Evolutionary conservation across 2,797 vertebrate genomes (phyloP), one percentile per base, ranked within the genome.

Genomic region (Sebastes kiyomatsui): DNA sequence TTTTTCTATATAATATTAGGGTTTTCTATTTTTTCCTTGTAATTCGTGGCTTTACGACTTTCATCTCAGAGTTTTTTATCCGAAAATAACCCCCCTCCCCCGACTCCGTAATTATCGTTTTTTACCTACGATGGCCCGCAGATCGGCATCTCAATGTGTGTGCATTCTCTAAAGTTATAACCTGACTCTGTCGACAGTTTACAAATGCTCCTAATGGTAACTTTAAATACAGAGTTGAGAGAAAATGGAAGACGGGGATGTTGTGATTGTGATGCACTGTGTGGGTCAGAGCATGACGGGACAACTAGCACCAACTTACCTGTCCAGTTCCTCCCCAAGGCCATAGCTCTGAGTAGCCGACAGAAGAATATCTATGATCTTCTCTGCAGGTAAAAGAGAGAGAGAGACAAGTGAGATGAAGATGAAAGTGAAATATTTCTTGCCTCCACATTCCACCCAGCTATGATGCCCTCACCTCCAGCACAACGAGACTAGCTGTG

Each of bases 351-450:
- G 89, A 1, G 93, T 90, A 6, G 78, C 75, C 32, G 71, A 49
- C 64, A 95, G 88, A 84, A 95, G 92, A 62, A 55, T 32, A 75
- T 93, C 87, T 27, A 94, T 93, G 20, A 93, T 84, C 32, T 72
- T 92, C 76, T 95, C 94, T 95, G 89, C 69, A 81, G 79, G 80
- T 32, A 30, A 33, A 14, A 69, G 14, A 68, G n/a, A 81, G 12
- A 58, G n/a, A 30, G 33, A 54, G 38, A 55, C 25, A 30, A 32
- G 58, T 62, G 4, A 77, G 33, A 74, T 42, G 16, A 58, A 67
- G 27, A 73, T 58, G 14, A 78, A 79, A 66, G 28, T 42, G 2
- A 73, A 71, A 65, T 16, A 38, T 12, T 67, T 22, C 32, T 42
- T 22, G 32, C 16, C 18, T 60, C 32, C 13, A 72, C 67, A 62